Evolutionary conservation across 2,113 vertebrate species (phyloP).

Genomic region (Scomber scombrus): DNA sequence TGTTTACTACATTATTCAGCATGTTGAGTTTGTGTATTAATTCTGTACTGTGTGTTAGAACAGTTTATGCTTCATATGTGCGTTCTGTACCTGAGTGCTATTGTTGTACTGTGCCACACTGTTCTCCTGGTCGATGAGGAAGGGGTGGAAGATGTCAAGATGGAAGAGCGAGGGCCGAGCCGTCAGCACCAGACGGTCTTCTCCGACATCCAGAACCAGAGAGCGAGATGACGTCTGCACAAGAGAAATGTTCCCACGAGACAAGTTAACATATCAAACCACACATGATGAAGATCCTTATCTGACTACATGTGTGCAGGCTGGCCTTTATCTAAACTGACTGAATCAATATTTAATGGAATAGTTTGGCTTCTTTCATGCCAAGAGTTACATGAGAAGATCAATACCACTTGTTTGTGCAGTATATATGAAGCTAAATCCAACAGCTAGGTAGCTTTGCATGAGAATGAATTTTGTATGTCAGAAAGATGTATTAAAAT

Average conservation of each 20-base stretch:
- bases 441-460: too few relatives aligned
- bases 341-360: not conserved
- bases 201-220: slow-evolving; percentile 88
- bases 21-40: not conserved
- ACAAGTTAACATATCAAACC: too few relatives aligned
- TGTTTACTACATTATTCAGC: not conserved
- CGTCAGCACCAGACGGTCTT: slow-evolving; percentile 87
- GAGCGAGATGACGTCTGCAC: slow-evolving; percentile 74
- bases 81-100: slow-evolving; percentile 82
- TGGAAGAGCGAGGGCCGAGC: slow-evolving; percentile 85
- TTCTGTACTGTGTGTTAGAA: too few relatives aligned
- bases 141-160: slow-evolving; percentile 87
- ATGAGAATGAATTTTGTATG: too few relatives aligned
- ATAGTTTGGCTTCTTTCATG: not conserved
- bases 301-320: too few relatives aligned
- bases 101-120: slow-evolving; percentile 89
- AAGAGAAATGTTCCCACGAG: not conserved
- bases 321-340: too few relatives aligned
- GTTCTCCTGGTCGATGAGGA: slow-evolving; percentile 81
- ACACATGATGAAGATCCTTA: too few relatives aligned
- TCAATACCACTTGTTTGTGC: too few relatives aligned
- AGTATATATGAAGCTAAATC: too few relatives aligned
- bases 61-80: not conserved
- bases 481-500: too few relatives aligned
- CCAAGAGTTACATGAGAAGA: too few relatives aligned